Evolutionary conservation across 2,888 invertebrate genomes (phyloP), one percentile per base, ranked within the genome.

Genomic region (Dicranocentrus wangi): DNA sequence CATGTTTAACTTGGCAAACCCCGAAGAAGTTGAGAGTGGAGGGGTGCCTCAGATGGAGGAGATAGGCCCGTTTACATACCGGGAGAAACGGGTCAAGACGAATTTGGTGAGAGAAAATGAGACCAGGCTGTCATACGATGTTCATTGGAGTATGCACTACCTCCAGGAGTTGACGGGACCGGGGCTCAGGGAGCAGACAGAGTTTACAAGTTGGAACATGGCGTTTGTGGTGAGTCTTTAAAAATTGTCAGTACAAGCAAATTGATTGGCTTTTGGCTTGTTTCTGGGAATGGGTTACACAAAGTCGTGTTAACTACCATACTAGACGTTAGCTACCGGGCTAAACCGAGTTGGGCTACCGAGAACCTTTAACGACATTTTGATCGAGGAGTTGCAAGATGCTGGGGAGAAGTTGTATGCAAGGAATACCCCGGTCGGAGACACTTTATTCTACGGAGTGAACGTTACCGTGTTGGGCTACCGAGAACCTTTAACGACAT

Each of bases 111-210:
- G 76, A 8, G n/a, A 68, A 7, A 43, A 68, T 27, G 51, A 43
- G 15, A 28, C 0, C 3, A 76, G 27, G 10, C 60, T 76, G 0
- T 19, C 68, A 27, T 77, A 77, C 51, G 69, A 69, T 32, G 47
- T 61, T 10, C 60, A 69, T 13, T 77, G 77, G 77, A 77, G 77
- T 47, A 68, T 77, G 69, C 77, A 77, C 47, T 77, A 43, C 25
- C 23, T 77, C 1, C 77, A 43, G 15, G 77, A 77, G 60, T 23
- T 77, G 51, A 77, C 77, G 13, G 69, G 69, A 7, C 17, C 27
- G 25, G 69, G 69, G 0, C 27, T 77, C 2, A 28, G 17, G 19
- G 77, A 77, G 42, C 17, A 61, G 8, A 77, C 68, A 1, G 43
- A 47, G 32, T 61, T 51, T 51, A 69, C 77, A 1, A 13, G 61